These are phyloP conservation scores for Todus mexicanus DNA, from an alignment of 2,797 vertebrate species.

Conservation along the genomic window DNA sequence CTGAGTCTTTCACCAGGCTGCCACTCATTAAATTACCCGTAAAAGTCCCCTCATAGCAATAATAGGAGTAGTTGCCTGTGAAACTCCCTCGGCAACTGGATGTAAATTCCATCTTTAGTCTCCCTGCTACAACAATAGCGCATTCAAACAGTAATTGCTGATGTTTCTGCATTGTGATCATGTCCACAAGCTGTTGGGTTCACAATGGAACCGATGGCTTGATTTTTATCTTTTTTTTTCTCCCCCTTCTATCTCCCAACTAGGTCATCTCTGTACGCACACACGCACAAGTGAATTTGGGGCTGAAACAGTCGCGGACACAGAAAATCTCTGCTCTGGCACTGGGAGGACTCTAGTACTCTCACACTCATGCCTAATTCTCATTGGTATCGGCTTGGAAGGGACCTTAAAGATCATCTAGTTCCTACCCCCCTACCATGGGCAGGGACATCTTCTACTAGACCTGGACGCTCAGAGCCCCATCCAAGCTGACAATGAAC, in stretches of 20 bases:
- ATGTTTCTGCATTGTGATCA: slow-evolving; percentile 39
- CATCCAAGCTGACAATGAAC: too few species aligned
- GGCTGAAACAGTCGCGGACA: not conserved
- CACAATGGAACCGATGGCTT: not conserved
- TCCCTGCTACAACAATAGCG: not conserved
- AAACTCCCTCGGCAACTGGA: slow-evolving; percentile 27
- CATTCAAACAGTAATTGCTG: slow-evolving; percentile 21
- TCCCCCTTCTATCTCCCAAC: not conserved
- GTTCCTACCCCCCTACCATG: not conserved
- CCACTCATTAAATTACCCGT: slow-evolving; percentile 14
- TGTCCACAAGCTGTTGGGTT: slow-evolving; percentile 20
- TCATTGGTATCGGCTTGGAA: not conserved
- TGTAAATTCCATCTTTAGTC: slow-evolving; percentile 55
- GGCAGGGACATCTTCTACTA: not conserved
- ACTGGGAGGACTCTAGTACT: not conserved
- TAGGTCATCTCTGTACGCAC: not conserved
- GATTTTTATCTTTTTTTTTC: not conserved
- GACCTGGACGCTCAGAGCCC: too few species aligned
- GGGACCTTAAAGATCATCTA: not conserved
- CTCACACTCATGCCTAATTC: not conserved
- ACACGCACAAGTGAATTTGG: not conserved
- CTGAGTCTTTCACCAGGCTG: not conserved
- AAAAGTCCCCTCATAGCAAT: slow-evolving; percentile 17
- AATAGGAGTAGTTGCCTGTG: slow-evolving; percentile 39
- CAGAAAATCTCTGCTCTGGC: not conserved